Conservation (phyloP, 2,888 invertebrate species). For the Lasioglossum calceatum region DNA sequence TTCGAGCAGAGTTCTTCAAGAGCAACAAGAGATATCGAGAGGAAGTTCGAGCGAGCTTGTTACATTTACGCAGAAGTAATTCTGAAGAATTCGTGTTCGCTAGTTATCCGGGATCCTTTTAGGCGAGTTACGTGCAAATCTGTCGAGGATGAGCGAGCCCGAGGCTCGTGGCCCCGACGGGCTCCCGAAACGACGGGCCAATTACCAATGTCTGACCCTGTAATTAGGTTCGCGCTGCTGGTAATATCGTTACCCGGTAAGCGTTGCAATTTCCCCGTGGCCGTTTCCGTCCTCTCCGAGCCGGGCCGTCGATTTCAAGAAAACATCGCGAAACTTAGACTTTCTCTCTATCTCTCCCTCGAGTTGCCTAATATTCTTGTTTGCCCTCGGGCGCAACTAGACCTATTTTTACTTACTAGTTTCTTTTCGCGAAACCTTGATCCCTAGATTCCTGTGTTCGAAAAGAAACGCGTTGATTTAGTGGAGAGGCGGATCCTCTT, state of each 20-base stretch:
- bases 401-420: background rate
- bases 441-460: background rate
- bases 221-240: slow-evolving; percentile 80
- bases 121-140: slow-evolving; percentile 43
- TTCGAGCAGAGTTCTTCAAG: background rate
- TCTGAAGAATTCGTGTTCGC: background rate
- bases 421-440: background rate
- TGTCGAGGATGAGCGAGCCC: slow-evolving; percentile 33
- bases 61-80: background rate
- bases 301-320: slow-evolving; percentile 13
- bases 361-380: background rate
- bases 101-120: background rate
- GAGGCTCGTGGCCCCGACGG: slow-evolving; percentile 40
- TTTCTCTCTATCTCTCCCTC: background rate
- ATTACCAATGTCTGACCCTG: slow-evolving; percentile 80
- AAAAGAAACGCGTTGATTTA: background rate
- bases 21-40: background rate
- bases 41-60: background rate
- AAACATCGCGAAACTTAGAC: background rate
- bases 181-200: slow-evolving; percentile 67
- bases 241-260: slow-evolving; percentile 80
- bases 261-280: slow-evolving; percentile 78
- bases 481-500: background rate
- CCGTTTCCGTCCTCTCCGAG: slow-evolving; percentile 30
- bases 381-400: background rate